A percentile compares a stretch with the other conserved stretches of the same genome.
These are phyloP conservation scores for Chromoteleia sp. DNA, from an alignment of 2,888 invertebrate species.

Conservation along the genomic window DNA sequence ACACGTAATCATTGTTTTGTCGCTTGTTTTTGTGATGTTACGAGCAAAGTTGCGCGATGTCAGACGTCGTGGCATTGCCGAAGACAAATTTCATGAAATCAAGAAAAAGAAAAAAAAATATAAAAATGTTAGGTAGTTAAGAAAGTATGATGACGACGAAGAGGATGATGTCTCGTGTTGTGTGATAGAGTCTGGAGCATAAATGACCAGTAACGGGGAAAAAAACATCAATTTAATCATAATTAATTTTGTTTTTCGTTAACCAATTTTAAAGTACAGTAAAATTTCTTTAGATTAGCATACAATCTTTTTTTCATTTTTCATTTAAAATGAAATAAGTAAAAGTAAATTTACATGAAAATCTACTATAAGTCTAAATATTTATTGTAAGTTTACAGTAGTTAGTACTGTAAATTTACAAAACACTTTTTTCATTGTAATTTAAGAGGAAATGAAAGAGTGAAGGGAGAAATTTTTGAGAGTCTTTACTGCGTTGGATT, in stretches of 20 bases:
- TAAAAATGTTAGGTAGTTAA: conserved; percentile 20
- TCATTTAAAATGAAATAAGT: no score
- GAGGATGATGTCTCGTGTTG: conserved; percentile 24
- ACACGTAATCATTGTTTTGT: conserved; percentile 57
- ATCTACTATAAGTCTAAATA: no score
- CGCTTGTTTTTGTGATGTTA: conserved; percentile 61
- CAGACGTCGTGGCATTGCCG: conserved; percentile 18
- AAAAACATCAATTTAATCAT: no score
- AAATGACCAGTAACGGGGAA: conserved; percentile 1
- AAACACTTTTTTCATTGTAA: no score
- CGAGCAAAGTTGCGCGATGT: conserved; percentile 35
- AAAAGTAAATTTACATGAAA: no score
- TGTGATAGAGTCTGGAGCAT: conserved; percentile 10
- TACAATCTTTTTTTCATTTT: no score
- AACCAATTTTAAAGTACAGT: no score
- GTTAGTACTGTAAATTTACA: no score
- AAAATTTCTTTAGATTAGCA: no score
- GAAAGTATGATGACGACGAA: conserved; percentile 25
- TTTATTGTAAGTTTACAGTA: no score
- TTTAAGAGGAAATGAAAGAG: no score
- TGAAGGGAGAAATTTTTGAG: background rate
- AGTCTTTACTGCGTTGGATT: background rate
- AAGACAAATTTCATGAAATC: conserved; percentile 58
- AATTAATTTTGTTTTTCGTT: no score
- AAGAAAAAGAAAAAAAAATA: background rate